Evolutionary conservation across 1,140 invertebrate species (phyloP).

Genomic region (Liolophura sinensis): DNA sequence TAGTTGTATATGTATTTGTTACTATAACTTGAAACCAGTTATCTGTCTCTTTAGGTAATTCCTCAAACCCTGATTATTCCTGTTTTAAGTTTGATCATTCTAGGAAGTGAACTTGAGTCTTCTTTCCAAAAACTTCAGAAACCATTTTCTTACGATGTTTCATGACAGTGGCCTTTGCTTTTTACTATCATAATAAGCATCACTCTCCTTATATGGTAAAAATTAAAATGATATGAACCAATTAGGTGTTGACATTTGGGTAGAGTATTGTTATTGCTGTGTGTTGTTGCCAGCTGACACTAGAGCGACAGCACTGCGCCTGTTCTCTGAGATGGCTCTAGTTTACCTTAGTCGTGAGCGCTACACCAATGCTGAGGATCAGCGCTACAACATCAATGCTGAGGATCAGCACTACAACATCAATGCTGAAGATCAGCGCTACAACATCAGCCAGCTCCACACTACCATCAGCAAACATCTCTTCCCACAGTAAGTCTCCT

Average conservation of each 20-base stretch:
- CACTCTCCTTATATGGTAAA: too few species aligned
- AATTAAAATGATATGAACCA: too few species aligned
- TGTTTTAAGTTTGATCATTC: too few species aligned
- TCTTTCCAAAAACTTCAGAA: too few species aligned
- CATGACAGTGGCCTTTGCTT: too few species aligned
- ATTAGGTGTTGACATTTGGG: not conserved
- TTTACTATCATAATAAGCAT: too few species aligned
- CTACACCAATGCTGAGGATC: slow-evolving; percentile 21
- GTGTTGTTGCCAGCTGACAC: slow-evolving; percentile 41
- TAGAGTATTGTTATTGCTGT: not conserved
- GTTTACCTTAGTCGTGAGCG: slow-evolving; percentile 49
- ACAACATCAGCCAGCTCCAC: slow-evolving; percentile 36
- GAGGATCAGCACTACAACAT: slow-evolving; percentile 25
- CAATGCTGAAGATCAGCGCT: slow-evolving; percentile 22
- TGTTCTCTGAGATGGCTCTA: slow-evolving; percentile 53
- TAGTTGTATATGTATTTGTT: too few species aligned
- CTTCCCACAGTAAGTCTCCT: slow-evolving; percentile 52
- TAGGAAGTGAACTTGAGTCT: too few species aligned
- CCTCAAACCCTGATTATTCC: too few species aligned
- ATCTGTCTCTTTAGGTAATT: too few species aligned
- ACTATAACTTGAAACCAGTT: too few species aligned
- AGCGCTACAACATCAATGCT: slow-evolving; percentile 25
- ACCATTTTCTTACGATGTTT: too few species aligned
- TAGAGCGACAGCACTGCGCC: slow-evolving; percentile 39
- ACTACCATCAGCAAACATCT: slow-evolving; percentile 44